Evolutionary conservation across 2,797 vertebrate genomes (phyloP).

Genomic region (Luscinia luscinia): DNA sequence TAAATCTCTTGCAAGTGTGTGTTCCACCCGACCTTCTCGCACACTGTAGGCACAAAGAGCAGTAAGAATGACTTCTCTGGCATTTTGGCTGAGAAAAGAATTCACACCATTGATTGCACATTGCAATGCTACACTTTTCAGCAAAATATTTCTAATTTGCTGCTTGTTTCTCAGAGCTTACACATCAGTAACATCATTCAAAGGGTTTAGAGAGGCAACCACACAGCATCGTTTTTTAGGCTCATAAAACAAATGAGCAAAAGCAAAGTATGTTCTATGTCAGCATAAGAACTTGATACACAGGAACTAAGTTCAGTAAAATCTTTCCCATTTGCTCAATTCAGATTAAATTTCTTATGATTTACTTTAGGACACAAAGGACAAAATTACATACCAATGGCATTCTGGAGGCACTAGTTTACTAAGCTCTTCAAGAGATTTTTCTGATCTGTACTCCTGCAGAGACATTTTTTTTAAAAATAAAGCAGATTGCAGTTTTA

Average conservation of each 20-base stretch:
- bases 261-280: background rate
- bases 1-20: conserved; percentile 91
- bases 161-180: background rate
- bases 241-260: background rate
- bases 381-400: conserved; percentile 86
- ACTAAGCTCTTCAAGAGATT: conserved; percentile 93
- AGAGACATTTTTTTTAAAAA: background rate
- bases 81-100: background rate
- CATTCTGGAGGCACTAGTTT: conserved; percentile 98
- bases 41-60: conserved; percentile 75
- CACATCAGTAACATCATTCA: background rate
- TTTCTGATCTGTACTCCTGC: conserved; percentile 97
- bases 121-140: background rate
- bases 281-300: background rate
- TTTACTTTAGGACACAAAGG: background rate
- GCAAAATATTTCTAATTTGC: background rate
- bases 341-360: background rate
- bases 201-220: background rate
- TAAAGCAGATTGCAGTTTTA: background rate
- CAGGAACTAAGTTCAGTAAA: background rate
- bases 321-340: background rate
- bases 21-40: conserved; percentile 89
- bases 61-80: background rate
- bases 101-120: background rate
- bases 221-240: background rate